phyloP scores from a whole-genome alignment of 2,888 invertebrate genomes.

The Tenthredo notha region DNA sequence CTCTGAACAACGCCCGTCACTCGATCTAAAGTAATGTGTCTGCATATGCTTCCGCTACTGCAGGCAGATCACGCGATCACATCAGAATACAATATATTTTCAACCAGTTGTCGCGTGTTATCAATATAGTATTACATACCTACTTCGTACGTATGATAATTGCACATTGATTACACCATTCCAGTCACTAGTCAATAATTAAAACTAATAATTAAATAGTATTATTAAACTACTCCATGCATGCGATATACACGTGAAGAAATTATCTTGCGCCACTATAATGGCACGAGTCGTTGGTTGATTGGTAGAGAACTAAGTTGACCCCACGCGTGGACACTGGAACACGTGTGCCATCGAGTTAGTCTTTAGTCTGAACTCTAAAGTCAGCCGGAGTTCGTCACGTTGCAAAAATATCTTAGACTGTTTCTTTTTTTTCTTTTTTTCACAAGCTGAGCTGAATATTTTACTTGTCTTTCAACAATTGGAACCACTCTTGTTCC shows the following conservation, averaged over 20 bases:
- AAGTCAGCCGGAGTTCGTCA: conserved; percentile 24
- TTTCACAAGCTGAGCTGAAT: not conserved
- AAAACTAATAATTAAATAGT: conserved; percentile 5
- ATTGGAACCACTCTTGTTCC: not conserved
- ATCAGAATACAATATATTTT: not conserved
- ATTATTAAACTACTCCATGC: not conserved
- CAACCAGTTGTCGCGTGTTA: not conserved
- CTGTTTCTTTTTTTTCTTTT: not conserved
- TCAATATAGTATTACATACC: not conserved
- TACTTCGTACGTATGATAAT: not conserved
- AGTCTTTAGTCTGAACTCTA: conserved; percentile 19
- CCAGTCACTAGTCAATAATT: not conserved
- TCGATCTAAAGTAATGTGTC: conserved; percentile 3
- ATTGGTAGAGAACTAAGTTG: conserved; percentile 34
- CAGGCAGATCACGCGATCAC: conserved; percentile 23
- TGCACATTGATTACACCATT: not conserved
- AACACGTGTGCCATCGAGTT: conserved; percentile 32
- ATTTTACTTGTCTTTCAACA: not conserved
- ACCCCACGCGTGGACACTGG: conserved; percentile 48
- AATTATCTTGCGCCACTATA: conserved; percentile 32
- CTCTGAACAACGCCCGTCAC: conserved; percentile 43
- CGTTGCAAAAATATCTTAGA: conserved; percentile 20
- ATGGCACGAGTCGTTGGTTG: conserved; percentile 38
- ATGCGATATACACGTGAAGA: conserved; percentile 8
- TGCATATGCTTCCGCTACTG: conserved; percentile 22